Conservation (phyloP, 2,888 invertebrate species). For the Cylindroiulus punctatus region DNA sequence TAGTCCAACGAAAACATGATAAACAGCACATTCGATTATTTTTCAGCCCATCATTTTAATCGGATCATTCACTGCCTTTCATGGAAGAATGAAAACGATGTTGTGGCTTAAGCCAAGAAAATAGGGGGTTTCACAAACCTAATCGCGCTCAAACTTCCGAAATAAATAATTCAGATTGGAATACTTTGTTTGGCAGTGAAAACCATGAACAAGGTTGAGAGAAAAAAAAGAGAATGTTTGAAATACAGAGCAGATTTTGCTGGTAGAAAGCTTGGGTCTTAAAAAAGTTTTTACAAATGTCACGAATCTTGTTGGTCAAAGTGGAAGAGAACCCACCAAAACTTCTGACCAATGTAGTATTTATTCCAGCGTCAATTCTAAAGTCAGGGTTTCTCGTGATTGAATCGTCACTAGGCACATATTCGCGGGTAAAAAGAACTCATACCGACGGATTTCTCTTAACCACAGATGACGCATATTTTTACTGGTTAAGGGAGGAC, state of each 20-base stretch:
- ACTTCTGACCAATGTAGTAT: not conserved
- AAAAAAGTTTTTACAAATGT: not conserved
- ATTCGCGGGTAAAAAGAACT: not conserved
- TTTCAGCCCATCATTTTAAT: not conserved
- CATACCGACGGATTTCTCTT: not conserved
- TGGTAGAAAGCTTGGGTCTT: not conserved
- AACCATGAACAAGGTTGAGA: not conserved
- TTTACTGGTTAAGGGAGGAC: constrained; percentile 8
- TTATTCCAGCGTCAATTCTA: not conserved
- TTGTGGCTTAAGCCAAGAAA: not conserved
- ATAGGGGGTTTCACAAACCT: not conserved
- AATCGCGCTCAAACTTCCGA: not conserved
- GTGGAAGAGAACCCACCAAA: not conserved
- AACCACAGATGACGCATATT: not conserved
- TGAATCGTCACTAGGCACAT: not conserved
- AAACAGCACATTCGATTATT: not conserved
- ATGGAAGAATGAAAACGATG: not conserved
- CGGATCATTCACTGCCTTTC: not conserved
- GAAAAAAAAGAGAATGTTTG: not conserved
- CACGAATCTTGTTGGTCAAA: not conserved
- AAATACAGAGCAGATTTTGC: not conserved
- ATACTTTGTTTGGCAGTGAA: not conserved
- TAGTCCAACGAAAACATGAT: not conserved
- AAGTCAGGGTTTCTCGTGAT: not conserved
- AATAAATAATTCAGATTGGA: not conserved